Base-by-base conservation (phyloP, 2,797 vertebrate species). In the Spheniscus humboldti region DNA sequence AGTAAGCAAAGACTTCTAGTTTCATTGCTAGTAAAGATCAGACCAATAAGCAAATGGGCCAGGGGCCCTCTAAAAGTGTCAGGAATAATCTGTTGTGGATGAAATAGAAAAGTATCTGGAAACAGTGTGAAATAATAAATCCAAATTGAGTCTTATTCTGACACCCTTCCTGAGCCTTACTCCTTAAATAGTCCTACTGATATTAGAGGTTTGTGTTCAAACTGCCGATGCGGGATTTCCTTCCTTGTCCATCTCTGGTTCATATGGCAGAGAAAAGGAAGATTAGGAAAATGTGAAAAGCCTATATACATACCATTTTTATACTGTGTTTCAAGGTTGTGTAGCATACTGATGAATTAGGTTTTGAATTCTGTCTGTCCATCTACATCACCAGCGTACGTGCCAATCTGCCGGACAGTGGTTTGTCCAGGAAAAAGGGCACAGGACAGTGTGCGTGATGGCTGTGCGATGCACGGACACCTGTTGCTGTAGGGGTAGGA, bases 1-100 rank as follows among this genome's bases (percentile, higher is more conserved):
- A 97, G 94, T 97, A 97, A 98, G 96, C 71, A 97, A 97, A 97
- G 91, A 95, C 94, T 97, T 97, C 86, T 93, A 90, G 91, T 97
- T 98, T 98, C 97, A 97, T 96, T 97, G 95, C 94, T 97, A 96
- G 94, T 93, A 98, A 97, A 98, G 96, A 98, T 98, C 97, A 98
- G 96, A 92, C 90, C 96, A 97, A 98, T 97, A 97, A 98, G 93
- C 96, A 97, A 97, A 97, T 97, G 93, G 96, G 95, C 92, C 97
- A 88, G 91, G 97, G 96, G 92, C 95, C 97, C 95, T 95, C 97
- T 97, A 96, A 97, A 97, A 96, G 97, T 96, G 97, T 97, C 97
- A 97, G 84, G 91, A 97, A 95, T 97, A 98, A 98, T 98, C 96
- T 98, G 96, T 88, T 97, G 89, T 80, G 88, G 93, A 89, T 97